Evolutionary conservation across 2,113 vertebrate genomes (phyloP).

Genomic region (Anguilla japonica): DNA sequence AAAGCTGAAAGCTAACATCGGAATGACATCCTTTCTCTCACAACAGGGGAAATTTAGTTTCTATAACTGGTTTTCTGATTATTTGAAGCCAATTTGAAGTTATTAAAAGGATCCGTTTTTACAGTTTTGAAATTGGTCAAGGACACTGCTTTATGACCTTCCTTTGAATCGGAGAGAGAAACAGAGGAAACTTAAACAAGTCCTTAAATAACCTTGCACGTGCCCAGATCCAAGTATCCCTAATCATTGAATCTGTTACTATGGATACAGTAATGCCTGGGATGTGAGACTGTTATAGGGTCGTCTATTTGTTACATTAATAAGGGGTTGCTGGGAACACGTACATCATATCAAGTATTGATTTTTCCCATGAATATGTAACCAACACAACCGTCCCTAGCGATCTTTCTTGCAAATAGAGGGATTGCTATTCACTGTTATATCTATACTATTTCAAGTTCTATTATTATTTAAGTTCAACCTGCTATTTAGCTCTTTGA

Average conservation of each 20-base stretch:
- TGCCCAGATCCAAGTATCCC: background rate
- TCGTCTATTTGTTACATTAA: no score
- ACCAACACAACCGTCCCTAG: no score
- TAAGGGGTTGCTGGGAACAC: no score
- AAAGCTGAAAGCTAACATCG: slow-evolving; percentile 25
- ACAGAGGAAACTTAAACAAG: slow-evolving; percentile 9
- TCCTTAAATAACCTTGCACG: slow-evolving; percentile 15
- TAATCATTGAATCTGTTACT: background rate
- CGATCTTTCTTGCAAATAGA: no score
- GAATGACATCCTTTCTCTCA: slow-evolving; percentile 49
- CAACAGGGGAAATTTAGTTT: slow-evolving; percentile 47
- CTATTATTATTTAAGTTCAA: no score
- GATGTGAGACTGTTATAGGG: no score
- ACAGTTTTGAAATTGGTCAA: slow-evolving; percentile 46
- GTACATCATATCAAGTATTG: no score
- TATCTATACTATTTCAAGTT: no score
- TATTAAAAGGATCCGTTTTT: slow-evolving; percentile 48
- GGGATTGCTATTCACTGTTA: no score
- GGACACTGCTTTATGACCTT: slow-evolving; percentile 47
- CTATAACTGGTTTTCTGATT: slow-evolving; percentile 42
- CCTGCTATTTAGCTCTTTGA: no score
- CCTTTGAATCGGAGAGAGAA: slow-evolving; percentile 25
- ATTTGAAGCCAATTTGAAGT: slow-evolving; percentile 44
- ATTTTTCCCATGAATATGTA: no score
- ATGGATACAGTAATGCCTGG: background rate